Percentiles rank a stretch among this genome's conserved stretches.
These are phyloP conservation scores for Microchirus variegatus DNA, from an alignment of 2,797 vertebrate genomes.

Conservation along the genomic window DNA sequence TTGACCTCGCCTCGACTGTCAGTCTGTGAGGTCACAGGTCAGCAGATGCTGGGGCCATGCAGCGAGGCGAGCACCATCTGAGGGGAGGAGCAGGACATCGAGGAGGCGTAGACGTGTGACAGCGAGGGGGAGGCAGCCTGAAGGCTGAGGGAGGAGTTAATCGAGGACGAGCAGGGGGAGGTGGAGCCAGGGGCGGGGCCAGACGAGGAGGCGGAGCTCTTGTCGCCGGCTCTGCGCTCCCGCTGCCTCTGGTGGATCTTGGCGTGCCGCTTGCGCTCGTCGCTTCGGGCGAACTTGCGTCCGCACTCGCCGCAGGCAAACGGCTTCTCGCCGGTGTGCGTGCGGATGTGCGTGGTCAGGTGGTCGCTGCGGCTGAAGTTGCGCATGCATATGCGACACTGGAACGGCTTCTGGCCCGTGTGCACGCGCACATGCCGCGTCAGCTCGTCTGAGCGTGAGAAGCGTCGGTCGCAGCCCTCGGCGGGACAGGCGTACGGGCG, in stretches of 20 bases:
- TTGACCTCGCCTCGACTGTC: not conserved
- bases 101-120: conserved; percentile 60
- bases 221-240: conserved; percentile 84
- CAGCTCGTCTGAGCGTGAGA: conserved; percentile 94
- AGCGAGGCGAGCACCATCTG: conserved; percentile 59
- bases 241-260: conserved; percentile 93
- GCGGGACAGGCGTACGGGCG: conserved; percentile 92
- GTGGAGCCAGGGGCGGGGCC: conserved; percentile 47
- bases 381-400: conserved; percentile 93
- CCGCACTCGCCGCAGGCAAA: conserved; percentile 91
- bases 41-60: conserved; percentile 90
- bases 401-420: conserved; percentile 95
- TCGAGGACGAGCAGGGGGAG: conserved; percentile 55
- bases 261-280: conserved; percentile 93
- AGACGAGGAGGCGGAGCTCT: conserved; percentile 68
- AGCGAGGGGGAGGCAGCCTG: conserved; percentile 39
- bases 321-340: conserved; percentile 95
- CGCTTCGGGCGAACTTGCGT: conserved; percentile 94
- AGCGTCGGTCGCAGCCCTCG: conserved; percentile 91
- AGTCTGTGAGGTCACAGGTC: conserved; percentile 41
- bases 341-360: conserved; percentile 93
- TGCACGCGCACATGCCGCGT: conserved; percentile 96
- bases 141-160: conserved; percentile 65
- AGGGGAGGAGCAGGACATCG: conserved; percentile 72
- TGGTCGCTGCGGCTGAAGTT: conserved; percentile 95